Conservation (phyloP, 2,888 invertebrate genomes). For the Bruchidius siliquastri region DNA sequence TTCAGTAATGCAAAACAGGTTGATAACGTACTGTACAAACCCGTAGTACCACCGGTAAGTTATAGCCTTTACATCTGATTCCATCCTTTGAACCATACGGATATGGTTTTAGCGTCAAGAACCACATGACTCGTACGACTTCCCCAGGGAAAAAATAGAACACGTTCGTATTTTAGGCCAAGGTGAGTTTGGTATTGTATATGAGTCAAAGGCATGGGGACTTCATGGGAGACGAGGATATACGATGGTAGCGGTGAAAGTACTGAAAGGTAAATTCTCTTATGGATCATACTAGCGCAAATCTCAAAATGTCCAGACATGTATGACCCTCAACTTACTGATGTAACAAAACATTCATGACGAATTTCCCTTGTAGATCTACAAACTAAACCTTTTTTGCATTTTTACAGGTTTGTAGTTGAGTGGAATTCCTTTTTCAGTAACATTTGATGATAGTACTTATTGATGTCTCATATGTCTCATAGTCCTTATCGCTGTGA, state of each 20-base stretch:
- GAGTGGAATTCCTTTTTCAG: too few species aligned
- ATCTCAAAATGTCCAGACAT: slow-evolving; percentile 5
- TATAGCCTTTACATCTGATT: neutral
- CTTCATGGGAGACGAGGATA: slow-evolving; percentile 49
- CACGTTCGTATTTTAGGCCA: slow-evolving; percentile 56
- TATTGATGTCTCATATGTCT: too few species aligned
- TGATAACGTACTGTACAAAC: neutral
- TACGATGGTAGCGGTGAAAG: slow-evolving; percentile 67
- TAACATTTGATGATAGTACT: too few species aligned
- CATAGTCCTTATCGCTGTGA: too few species aligned
- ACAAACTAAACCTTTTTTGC: too few species aligned
- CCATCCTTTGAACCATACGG: neutral
- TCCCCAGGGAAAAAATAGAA: slow-evolving; percentile 30
- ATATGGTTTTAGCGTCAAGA: neutral
- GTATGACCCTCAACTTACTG: too few species aligned
- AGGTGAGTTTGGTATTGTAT: slow-evolving; percentile 73
- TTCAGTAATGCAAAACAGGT: neutral
- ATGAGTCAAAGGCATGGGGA: slow-evolving; percentile 58
- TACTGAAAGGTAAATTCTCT: slow-evolving; percentile 60
- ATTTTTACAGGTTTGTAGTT: too few species aligned
- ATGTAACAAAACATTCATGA: too few species aligned
- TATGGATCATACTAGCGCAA: too few species aligned
- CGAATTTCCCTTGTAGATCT: too few species aligned
- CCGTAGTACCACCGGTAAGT: neutral
- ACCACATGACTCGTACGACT: slow-evolving; percentile 30